Percentiles rank a stretch among this genome's conserved stretches.
Evolutionary conservation across 2,888 invertebrate species (phyloP).

Genomic region (Gastrophysa polygoni): DNA sequence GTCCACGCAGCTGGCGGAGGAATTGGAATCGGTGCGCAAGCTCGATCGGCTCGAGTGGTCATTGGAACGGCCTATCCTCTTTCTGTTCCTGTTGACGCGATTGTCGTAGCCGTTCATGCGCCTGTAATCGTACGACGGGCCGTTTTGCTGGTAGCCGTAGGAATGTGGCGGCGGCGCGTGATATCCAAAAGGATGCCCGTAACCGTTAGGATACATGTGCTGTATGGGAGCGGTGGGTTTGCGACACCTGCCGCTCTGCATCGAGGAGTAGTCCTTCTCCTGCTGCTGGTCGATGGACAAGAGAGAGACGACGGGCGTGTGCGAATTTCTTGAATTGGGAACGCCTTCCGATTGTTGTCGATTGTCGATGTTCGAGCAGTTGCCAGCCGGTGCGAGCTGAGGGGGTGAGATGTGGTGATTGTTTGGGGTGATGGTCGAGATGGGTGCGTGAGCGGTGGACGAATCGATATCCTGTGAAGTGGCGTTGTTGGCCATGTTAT

Average conservation of each 20-base stretch:
- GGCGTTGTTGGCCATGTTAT: constrained; percentile 24
- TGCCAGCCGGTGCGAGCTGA: no score
- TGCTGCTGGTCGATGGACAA: constrained; percentile 54
- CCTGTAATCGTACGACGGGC: constrained; percentile 20
- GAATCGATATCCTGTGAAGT: constrained; percentile 51
- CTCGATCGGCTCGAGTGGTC: constrained; percentile 45
- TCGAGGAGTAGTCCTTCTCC: constrained; percentile 54
- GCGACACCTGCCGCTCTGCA: not conserved
- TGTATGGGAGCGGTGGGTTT: no score
- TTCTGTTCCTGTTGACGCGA: constrained; percentile 18
- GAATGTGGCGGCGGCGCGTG: constrained; percentile 15
- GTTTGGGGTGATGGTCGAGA: constrained; percentile 8
- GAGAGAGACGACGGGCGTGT: constrained; percentile 56
- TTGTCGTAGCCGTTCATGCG: constrained; percentile 25
- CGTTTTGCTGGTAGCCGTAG: not conserved
- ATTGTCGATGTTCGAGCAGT: constrained; percentile 12
- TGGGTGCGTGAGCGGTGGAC: constrained; percentile 14
- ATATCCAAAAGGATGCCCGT: no score
- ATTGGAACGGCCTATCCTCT: constrained; percentile 14
- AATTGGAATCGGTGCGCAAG: constrained; percentile 49
- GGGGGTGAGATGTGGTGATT: constrained; percentile 17
- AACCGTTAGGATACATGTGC: constrained; percentile 16
- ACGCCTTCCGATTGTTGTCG: constrained; percentile 8
- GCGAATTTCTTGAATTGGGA: constrained; percentile 42
- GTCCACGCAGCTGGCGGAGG: constrained; percentile 47